Conservation (phyloP, 2,797 vertebrate species). For the Alca torda region DNA sequence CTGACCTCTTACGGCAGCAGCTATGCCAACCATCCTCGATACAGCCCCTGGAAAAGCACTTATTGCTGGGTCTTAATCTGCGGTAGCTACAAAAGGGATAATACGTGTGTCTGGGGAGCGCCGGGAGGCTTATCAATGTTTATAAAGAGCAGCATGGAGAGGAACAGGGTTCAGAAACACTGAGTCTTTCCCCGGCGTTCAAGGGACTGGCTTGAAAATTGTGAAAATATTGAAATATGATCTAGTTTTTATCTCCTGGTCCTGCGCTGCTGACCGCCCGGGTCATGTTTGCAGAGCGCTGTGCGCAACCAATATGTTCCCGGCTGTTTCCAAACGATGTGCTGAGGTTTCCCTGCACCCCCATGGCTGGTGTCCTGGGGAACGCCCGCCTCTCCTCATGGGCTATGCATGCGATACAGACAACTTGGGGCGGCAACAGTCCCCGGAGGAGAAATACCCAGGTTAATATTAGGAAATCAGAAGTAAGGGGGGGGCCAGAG, state of each 20-base stretch:
- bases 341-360: neutral
- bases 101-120: neutral
- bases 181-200: fast-evolving
- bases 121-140: neutral
- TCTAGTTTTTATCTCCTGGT: neutral
- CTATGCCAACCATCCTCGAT: neutral
- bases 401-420: neutral
- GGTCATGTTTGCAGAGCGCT: neutral
- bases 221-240: neutral
- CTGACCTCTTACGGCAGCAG: neutral
- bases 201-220: neutral
- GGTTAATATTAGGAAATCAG: neutral
- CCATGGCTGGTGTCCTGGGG: fast-evolving
- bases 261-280: fast-evolving
- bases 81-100: neutral
- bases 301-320: fast-evolving
- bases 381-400: fast-evolving
- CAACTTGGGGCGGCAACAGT: neutral
- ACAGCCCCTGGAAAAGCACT: neutral
- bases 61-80: neutral
- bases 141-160: neutral
- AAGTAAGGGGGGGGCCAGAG: neutral
- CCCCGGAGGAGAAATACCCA: neutral
- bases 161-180: neutral
- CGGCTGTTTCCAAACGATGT: fast-evolving